These are phyloP conservation scores for Tromatobia lineatoria DNA, from an alignment of 2,888 invertebrate species.

Conservation along the genomic window DNA sequence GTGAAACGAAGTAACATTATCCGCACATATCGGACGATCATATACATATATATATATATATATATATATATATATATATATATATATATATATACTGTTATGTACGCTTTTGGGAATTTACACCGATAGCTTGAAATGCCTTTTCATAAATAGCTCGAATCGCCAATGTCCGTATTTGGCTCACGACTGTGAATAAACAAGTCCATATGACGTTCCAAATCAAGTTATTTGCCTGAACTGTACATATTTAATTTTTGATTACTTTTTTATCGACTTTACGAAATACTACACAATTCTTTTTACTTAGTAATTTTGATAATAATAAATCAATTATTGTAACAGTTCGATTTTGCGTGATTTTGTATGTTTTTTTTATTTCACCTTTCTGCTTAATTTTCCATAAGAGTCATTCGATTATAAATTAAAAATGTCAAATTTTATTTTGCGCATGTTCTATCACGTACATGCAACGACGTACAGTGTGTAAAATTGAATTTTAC, in stretches of 20 bases:
- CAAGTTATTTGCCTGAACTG: not conserved
- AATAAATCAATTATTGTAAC: too few relatives aligned
- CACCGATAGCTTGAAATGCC: not conserved
- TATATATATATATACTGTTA: conserved; percentile 5
- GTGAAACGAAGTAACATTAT: conserved; percentile 2
- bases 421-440: too few relatives aligned
- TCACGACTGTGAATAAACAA: not conserved
- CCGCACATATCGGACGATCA: not conserved
- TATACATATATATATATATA: not conserved
- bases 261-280: not conserved
- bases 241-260: not conserved
- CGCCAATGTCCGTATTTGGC: not conserved
- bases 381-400: too few relatives aligned
- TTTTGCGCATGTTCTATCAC: too few relatives aligned
- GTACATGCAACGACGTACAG: too few relatives aligned
- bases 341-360: too few relatives aligned
- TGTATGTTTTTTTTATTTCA: too few relatives aligned
- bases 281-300: not conserved
- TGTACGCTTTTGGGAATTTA: conserved; percentile 14
- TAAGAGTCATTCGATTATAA: too few relatives aligned
- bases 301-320: too few relatives aligned
- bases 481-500: too few relatives aligned
- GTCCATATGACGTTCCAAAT: not conserved
- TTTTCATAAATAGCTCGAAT: not conserved
- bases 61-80: not conserved